These are phyloP conservation scores for Apotomis betuletana DNA, from an alignment of 2,888 invertebrate genomes.

Conservation along the genomic window DNA sequence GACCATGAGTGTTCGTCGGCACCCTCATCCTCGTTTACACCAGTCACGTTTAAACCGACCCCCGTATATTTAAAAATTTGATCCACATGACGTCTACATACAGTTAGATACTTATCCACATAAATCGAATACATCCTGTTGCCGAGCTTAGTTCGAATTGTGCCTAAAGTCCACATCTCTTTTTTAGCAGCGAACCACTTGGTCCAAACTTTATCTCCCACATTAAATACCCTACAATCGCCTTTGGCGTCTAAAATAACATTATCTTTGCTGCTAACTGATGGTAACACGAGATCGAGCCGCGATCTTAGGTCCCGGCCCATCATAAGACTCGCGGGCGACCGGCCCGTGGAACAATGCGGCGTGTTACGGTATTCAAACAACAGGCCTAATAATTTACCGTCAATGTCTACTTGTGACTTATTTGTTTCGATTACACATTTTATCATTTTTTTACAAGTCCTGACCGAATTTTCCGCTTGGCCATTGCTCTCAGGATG, in stretches of 20 bases:
- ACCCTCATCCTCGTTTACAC: slow-evolving; percentile 5
- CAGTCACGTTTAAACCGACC: neutral
- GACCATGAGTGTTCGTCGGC: neutral
- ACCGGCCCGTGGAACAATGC: too few relatives aligned
- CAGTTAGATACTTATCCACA: neutral
- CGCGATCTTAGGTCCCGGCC: too few relatives aligned
- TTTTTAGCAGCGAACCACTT: slow-evolving; percentile 27
- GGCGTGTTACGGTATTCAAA: too few relatives aligned
- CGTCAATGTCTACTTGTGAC: too few relatives aligned
- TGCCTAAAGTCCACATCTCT: slow-evolving; percentile 23
- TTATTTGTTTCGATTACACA: too few relatives aligned
- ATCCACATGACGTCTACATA: slow-evolving; percentile 17
- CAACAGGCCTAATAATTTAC: too few relatives aligned
- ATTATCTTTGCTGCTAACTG: too few relatives aligned
- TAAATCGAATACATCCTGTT: slow-evolving; percentile 23
- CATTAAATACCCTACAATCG: slow-evolving; percentile 7
- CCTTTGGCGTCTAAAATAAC: neutral
- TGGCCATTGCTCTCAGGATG: too few relatives aligned
- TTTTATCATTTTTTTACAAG: too few relatives aligned
- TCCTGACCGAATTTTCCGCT: too few relatives aligned
- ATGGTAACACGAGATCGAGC: too few relatives aligned
- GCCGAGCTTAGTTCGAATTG: slow-evolving; percentile 12
- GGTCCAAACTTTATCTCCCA: slow-evolving; percentile 9
- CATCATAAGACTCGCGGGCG: too few relatives aligned
- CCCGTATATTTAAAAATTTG: slow-evolving; percentile 23